Conservation (phyloP, 1,140 invertebrate species). For the Lasioglossum baleicum region DNA sequence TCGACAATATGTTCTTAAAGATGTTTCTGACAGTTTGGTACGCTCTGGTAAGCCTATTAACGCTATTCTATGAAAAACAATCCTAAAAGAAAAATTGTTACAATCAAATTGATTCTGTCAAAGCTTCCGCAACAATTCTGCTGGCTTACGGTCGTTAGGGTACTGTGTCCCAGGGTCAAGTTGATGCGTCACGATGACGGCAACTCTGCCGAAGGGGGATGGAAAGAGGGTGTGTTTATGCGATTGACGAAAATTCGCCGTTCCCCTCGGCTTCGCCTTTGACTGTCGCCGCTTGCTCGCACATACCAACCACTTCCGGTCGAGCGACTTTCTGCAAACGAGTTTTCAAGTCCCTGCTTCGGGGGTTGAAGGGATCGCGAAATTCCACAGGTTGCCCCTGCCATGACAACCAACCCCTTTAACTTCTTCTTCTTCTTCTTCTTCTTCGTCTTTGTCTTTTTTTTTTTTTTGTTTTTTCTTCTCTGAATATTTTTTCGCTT, state of each 20-base stretch:
- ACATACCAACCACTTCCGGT: constrained; percentile 50
- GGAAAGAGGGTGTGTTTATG: constrained; percentile 2
- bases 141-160: not conserved
- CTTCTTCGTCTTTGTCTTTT: not conserved
- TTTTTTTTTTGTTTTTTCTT: not conserved
- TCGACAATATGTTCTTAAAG: too few relatives aligned
- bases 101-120: too few relatives aligned
- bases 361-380: constrained; percentile 46
- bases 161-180: constrained; percentile 47
- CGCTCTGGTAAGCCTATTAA: too few relatives aligned
- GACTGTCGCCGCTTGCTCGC: constrained; percentile 42
- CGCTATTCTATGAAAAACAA: too few relatives aligned
- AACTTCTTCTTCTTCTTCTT: not conserved
- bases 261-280: constrained; percentile 14
- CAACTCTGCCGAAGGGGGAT: not conserved
- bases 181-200: constrained; percentile 15
- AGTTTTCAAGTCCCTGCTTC: constrained; percentile 54
- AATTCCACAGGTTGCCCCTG: constrained; percentile 68
- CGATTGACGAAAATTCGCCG: constrained; percentile 22
- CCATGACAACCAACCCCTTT: constrained; percentile 20
- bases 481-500: too few relatives aligned
- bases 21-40: too few relatives aligned
- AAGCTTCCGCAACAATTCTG: too few relatives aligned
- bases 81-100: too few relatives aligned
- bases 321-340: constrained; percentile 55